These are phyloP conservation scores for Darevskia mixta DNA, from an alignment of 2,797 vertebrate species.

Conservation along the genomic window DNA sequence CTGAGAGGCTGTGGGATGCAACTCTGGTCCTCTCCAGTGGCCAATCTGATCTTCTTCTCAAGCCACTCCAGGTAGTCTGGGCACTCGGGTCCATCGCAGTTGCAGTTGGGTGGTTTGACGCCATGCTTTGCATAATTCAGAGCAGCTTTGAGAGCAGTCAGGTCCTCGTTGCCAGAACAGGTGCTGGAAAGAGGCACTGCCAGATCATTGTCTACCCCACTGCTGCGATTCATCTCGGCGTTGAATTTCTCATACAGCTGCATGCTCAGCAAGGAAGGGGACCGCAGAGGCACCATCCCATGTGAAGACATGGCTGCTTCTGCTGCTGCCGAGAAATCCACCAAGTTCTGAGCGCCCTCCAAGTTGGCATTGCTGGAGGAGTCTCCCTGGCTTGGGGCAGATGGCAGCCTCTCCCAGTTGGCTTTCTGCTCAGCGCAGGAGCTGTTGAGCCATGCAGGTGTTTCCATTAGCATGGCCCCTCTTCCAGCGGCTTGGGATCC, in stretches of 20 bases:
- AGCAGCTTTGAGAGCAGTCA: slow-evolving; percentile 89
- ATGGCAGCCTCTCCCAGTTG: slow-evolving; percentile 34
- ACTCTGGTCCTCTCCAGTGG: slow-evolving; percentile 76
- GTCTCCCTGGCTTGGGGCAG: slow-evolving; percentile 35
- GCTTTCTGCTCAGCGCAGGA: slow-evolving; percentile 42
- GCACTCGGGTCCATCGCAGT: slow-evolving; percentile 96
- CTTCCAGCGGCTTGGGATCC: slow-evolving; percentile 80
- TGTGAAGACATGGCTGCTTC: slow-evolving; percentile 85
- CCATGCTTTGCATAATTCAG: slow-evolving; percentile 92
- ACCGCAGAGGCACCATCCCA: slow-evolving; percentile 59
- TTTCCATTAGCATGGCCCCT: slow-evolving; percentile 61
- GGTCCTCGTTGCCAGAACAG: slow-evolving; percentile 82
- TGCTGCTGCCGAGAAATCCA: slow-evolving; percentile 92
- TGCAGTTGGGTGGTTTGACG: slow-evolving; percentile 95
- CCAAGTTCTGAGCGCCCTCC: slow-evolving; percentile 93
- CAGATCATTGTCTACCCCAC: slow-evolving; percentile 53
- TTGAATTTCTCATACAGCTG: slow-evolving; percentile 92
- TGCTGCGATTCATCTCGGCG: slow-evolving; percentile 85
- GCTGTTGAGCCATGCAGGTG: slow-evolving; percentile 65
- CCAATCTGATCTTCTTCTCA: slow-evolving; percentile 93
- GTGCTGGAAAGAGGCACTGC: slow-evolving; percentile 64
- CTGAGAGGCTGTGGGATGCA: slow-evolving; percentile 67
- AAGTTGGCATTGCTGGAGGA: slow-evolving; percentile 80
- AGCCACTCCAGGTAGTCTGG: slow-evolving; percentile 99
- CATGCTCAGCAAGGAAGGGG: slow-evolving; percentile 81